phyloP scores from a whole-genome alignment of 1,140 invertebrate genomes.

The Halesus radiatus region DNA sequence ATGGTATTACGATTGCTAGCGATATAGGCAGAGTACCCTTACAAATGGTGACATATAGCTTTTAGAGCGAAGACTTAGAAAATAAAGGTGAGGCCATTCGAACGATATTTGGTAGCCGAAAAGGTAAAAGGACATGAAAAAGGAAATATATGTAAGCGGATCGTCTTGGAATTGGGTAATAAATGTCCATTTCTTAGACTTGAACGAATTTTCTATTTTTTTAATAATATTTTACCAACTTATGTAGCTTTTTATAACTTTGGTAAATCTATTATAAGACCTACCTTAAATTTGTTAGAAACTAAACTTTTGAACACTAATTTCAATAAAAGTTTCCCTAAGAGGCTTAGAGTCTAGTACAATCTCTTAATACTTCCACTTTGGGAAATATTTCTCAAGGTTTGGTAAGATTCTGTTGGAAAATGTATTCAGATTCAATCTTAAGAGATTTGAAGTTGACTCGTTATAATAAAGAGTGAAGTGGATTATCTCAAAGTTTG shows the following conservation, averaged over 20 bases:
- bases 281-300: too few relatives aligned
- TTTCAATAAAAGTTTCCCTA: too few relatives aligned
- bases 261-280: too few relatives aligned
- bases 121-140: conserved; percentile 40
- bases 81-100: conserved; percentile 42
- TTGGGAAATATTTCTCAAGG: too few relatives aligned
- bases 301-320: too few relatives aligned
- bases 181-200: conserved; percentile 27
- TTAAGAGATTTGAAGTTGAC: too few relatives aligned
- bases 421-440: too few relatives aligned
- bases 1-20: conserved; percentile 3
- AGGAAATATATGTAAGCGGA: conserved; percentile 32
- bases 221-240: conserved; percentile 5
- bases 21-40: background rate
- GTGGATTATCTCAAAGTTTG: background rate
- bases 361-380: too few relatives aligned
- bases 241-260: conserved; percentile 1
- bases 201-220: conserved; percentile 19
- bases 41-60: conserved; percentile 47
- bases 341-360: too few relatives aligned
- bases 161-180: conserved; percentile 26
- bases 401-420: too few relatives aligned
- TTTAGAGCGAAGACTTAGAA: conserved; percentile 47
- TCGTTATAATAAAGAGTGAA: background rate
- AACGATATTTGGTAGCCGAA: conserved; percentile 35